Evolutionary conservation across 2,888 invertebrate genomes (phyloP).

Genomic region (Lamellibrachia columna): DNA sequence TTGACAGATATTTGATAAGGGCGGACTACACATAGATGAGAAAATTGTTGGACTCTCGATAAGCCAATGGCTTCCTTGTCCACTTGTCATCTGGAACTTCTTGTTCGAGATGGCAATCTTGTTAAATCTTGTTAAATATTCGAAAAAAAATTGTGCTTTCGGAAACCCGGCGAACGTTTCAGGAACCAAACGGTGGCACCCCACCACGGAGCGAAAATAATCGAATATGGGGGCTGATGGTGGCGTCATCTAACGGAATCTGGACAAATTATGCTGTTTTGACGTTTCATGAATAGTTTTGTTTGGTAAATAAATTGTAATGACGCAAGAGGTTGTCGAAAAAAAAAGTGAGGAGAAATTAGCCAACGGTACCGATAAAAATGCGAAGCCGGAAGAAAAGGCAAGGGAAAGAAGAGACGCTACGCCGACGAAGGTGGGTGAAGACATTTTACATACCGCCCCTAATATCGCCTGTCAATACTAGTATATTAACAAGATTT

Average conservation of each 20-base stretch:
- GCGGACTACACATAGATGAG: too few species aligned
- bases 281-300: neutral
- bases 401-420: conserved; percentile 10
- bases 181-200: neutral
- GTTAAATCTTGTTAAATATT: too few species aligned
- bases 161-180: too few species aligned
- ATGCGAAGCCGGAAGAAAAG: neutral
- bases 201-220: neutral
- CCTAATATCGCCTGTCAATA: neutral
- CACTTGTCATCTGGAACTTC: too few species aligned
- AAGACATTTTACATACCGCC: neutral
- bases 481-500: neutral
- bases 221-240: neutral
- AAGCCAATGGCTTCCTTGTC: too few species aligned
- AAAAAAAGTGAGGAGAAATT: neutral
- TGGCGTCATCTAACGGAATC: conserved; percentile 1
- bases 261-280: neutral
- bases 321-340: neutral
- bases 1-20: too few species aligned
- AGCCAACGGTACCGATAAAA: neutral
- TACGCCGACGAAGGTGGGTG: neutral
- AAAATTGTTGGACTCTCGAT: too few species aligned
- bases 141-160: too few species aligned
- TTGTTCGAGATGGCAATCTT: too few species aligned
- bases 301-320: neutral